Base-by-base conservation (phyloP, 2,888 invertebrate genomes). In the Athalia rosae region DNA sequence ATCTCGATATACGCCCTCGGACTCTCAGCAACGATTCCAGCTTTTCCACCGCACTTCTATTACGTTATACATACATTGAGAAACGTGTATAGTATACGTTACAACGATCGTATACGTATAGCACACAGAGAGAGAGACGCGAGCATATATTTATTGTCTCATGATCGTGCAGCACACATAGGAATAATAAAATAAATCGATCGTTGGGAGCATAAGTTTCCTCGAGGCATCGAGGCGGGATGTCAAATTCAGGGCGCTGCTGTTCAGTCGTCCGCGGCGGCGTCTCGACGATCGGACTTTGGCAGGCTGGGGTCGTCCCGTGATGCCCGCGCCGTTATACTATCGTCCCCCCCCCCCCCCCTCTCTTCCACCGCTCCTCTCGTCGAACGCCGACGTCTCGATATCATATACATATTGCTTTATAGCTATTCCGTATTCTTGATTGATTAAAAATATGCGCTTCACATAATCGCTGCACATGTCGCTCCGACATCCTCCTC, bases 301-400 rank as follows among this genome's bases (percentile, higher is more conserved):
- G 88, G 87, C 82, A 85, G 82, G 79, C 83, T 79, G 87, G 83
- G 88, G 87, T 88, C 88, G 84, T 82, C 84, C 80, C 79, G 83
- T 83, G 86, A 86, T 85, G 84, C 82, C 82, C 84, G 79, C 71
- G 79, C 79, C 78, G 79, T 77, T 73, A 83, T 81, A 80, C 76
- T 79, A 56, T 76, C 66, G 63, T 78, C 63, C 80, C 81, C n/a
- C n/a, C n/a, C n/a, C n/a, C 45, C 62, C 53, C 64, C 69, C 63
- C 73, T 80, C 78, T 77, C 84, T 80, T 79, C 79, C 84, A 85
- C 81, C 84, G 85, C 85, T 84, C 45, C 63, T 41, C 28, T 61
- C 63, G 45, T 61, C 63, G 45, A n/a, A n/a, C 9, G n/a, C 48
- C 28, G n/a, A 48, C 15, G 28, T 9, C 67, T 41, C 50, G 11